Base-by-base conservation (phyloP, 2,797 vertebrate species). In the Mormyrops attenuatus region DNA sequence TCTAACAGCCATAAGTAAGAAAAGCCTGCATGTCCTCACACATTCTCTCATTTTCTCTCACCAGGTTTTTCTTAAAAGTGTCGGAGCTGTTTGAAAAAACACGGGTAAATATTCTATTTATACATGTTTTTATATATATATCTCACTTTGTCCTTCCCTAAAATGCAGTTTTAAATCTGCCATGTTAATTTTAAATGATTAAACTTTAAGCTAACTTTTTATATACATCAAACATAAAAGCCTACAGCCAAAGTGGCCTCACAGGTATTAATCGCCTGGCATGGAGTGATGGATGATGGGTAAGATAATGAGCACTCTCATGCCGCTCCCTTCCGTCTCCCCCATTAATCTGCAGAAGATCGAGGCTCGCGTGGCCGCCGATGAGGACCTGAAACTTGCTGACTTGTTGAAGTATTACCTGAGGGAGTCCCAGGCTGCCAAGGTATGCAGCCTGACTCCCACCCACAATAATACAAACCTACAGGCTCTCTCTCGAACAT, bases 11-110 rank as follows among this genome's bases (percentile, higher is more conserved):
- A 66, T 22, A 3, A 66, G 38, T 11, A 49, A 3, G 2, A 9
- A 22, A 60, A 84, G n/a, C 80, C 47, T 84, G 9, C 5, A 26
- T 1, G 7, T 38, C 13, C 73, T 38, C 73, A 80, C 6, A 5
- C 15, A 77, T 20, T n/a, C 41, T 89, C 3, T 80, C 11, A 44
- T 63, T 20, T 41, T 88, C 52, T 69, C 50, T 91, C 80, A 88
- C 89, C 92, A 99, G 98, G 94, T 99, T 99, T 95, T 99, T 99
- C 95, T 95, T 99, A 92, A 98, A 99, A 94, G 97, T 99, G 91
- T 99, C 98, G 0, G 98, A 99, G 93, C 95, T 99, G 90, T 98
- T 99, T 94, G 98, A 99, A 94, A 99, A 99, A 94, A 99, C 98
- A 20, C 96, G 98, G 96, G 98, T 99, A 96, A 85, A 97, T 96